Conservation (phyloP, 2,888 invertebrate genomes). For the Cotesia congregata region DNA sequence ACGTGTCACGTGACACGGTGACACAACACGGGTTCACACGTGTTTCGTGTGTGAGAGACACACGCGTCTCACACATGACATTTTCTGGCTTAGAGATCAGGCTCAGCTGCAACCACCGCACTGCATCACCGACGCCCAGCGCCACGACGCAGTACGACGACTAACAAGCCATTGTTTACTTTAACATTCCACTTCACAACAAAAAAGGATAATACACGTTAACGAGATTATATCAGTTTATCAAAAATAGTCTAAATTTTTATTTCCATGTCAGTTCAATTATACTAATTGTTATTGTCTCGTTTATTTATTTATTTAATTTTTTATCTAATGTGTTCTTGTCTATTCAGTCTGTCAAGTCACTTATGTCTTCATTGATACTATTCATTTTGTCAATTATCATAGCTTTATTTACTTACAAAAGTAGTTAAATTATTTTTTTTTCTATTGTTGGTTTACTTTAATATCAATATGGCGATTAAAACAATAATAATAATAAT, state of each 20-base stretch:
- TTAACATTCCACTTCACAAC: constrained; percentile 60
- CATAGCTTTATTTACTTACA: neutral
- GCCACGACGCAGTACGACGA: constrained; percentile 69
- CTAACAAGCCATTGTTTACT: constrained; percentile 66
- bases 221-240: constrained; percentile 45
- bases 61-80: constrained; percentile 55
- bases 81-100: constrained; percentile 44
- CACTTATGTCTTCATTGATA: neutral
- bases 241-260: constrained; percentile 16
- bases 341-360: neutral
- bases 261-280: neutral
- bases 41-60: constrained; percentile 44
- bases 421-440: neutral
- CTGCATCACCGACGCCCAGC: constrained; percentile 69
- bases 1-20: constrained; percentile 48
- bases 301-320: neutral
- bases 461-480: neutral
- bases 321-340: neutral
- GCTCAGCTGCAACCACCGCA: constrained; percentile 68
- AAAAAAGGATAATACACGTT: constrained; percentile 58
- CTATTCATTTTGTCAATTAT: neutral
- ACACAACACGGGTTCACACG: constrained; percentile 57
- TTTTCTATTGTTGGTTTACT: no score
- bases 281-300: neutral
- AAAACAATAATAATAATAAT: neutral